Conservation (phyloP, 2,888 invertebrate species). For the Frankliniella fusca region DNA sequence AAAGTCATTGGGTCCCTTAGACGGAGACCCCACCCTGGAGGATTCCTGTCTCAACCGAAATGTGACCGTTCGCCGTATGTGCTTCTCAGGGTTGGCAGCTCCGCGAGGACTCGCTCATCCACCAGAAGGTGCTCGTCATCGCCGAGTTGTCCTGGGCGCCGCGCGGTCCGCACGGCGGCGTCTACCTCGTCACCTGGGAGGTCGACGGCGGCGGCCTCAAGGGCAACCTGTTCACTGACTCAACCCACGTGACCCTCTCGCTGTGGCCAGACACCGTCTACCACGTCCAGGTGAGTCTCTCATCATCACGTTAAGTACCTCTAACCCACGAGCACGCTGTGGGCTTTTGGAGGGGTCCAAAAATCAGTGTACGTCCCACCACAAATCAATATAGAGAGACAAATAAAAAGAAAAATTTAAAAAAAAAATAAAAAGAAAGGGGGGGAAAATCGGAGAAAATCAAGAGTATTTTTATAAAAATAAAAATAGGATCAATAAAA, state of each 20-base stretch:
- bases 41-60: too few relatives aligned
- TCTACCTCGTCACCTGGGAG: constrained; percentile 80
- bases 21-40: neutral
- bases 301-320: too few relatives aligned
- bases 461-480: too few relatives aligned
- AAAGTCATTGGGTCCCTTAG: neutral
- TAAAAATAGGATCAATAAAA: too few relatives aligned
- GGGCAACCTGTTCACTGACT: constrained; percentile 76
- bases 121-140: constrained; percentile 61
- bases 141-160: constrained; percentile 68
- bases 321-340: too few relatives aligned
- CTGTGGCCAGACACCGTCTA: constrained; percentile 77
- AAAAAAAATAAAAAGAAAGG: too few relatives aligned
- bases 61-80: constrained; percentile 13
- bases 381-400: too few relatives aligned
- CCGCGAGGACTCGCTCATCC: constrained; percentile 65
- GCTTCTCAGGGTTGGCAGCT: constrained; percentile 55
- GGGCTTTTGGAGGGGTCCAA: too few relatives aligned
- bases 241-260: constrained; percentile 71
- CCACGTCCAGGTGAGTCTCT: constrained; percentile 67
- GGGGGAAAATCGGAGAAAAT: too few relatives aligned
- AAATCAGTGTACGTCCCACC: too few relatives aligned
- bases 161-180: constrained; percentile 53
- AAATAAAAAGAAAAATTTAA: too few relatives aligned
- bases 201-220: constrained; percentile 75